Percentiles rank a stretch among this genome's conserved stretches.
phyloP scores from a whole-genome alignment of 2,113 vertebrate species.

The Pseudorhombus dupliciocellatus region DNA sequence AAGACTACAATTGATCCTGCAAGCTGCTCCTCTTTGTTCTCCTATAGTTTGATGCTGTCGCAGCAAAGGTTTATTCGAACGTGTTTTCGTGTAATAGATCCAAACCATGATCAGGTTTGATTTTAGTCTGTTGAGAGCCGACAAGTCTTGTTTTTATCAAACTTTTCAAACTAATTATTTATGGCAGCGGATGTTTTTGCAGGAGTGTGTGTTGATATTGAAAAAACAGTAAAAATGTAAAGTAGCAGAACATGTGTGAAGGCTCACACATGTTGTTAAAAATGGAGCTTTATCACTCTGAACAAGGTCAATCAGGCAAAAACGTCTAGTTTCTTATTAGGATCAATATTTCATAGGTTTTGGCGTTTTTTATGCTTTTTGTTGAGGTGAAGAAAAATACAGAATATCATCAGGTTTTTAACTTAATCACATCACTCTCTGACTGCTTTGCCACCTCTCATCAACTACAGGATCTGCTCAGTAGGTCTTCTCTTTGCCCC shows the following conservation, averaged over 20 bases:
- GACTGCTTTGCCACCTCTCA: constrained; percentile 8
- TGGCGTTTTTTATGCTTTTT: neutral
- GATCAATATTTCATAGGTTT: neutral
- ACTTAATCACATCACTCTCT: neutral
- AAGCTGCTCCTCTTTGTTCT: no score
- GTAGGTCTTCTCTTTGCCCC: constrained; percentile 53
- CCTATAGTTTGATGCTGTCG: no score
- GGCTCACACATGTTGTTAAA: neutral
- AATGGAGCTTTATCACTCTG: neutral
- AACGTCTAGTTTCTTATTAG: neutral
- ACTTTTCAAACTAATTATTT: neutral
- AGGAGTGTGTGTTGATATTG: no score
- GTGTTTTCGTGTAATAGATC: no score
- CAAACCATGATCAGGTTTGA: no score
- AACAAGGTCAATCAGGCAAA: neutral
- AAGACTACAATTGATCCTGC: no score
- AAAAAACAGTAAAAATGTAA: no score
- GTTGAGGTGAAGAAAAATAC: neutral
- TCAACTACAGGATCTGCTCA: constrained; percentile 33
- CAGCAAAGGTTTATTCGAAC: no score
- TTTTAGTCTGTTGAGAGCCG: no score
- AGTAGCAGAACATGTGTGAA: neutral
- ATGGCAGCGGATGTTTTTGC: neutral
- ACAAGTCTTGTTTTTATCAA: neutral
- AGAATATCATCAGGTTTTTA: neutral